These are phyloP conservation scores for Lepilemur ruficaudatus DNA, from an alignment of 2,797 vertebrate species.

Conservation along the genomic window DNA sequence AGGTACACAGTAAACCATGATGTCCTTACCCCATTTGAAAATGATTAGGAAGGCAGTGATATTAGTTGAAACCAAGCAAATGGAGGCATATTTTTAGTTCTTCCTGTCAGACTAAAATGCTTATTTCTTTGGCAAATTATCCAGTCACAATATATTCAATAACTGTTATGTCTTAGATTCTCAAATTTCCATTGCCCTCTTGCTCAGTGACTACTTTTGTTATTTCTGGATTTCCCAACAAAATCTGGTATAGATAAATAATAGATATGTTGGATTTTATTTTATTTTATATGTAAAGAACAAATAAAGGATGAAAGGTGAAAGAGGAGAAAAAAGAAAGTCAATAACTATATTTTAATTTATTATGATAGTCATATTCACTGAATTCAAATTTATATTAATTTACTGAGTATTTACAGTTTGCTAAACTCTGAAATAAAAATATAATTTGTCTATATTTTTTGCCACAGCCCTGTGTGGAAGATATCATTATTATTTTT, in stretches of 20 bases:
- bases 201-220: neutral
- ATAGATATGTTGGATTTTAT: neutral
- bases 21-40: neutral
- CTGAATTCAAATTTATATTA: neutral
- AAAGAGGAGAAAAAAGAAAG: neutral
- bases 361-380: neutral
- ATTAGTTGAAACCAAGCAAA: neutral
- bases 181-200: neutral
- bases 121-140: neutral
- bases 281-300: neutral
- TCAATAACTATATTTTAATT: neutral
- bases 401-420: neutral
- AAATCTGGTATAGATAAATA: neutral
- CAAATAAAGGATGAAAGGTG: neutral
- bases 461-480: neutral
- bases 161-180: neutral
- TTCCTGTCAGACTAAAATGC: neutral
- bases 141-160: neutral
- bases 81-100: neutral
- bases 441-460: neutral
- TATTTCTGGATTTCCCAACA: neutral
- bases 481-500: neutral
- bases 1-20: neutral
- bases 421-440: neutral
- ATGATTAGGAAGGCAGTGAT: neutral